Evolutionary conservation across 1,140 invertebrate genomes (phyloP).

Genomic region (Ceratitis capitata): DNA sequence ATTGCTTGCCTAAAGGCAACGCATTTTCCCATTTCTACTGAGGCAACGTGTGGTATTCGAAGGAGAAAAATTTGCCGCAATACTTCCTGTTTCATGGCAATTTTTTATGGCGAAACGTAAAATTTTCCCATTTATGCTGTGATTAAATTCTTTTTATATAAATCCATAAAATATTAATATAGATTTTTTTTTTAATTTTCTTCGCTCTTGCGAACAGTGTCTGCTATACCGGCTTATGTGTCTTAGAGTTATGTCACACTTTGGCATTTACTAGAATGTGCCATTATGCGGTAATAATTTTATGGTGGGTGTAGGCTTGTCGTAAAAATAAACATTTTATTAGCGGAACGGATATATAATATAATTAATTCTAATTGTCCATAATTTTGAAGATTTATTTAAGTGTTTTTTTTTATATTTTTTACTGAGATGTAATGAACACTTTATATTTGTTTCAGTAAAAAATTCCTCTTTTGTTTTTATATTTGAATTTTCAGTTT

Average conservation of each 20-base stretch:
- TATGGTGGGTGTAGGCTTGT: neutral
- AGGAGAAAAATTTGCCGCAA: neutral
- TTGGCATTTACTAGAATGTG: neutral
- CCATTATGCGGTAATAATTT: neutral
- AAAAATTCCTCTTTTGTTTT: too few relatives aligned
- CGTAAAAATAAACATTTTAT: neutral
- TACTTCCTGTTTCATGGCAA: neutral
- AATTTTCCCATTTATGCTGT: neutral
- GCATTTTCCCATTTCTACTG: neutral
- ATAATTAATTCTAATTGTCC: neutral
- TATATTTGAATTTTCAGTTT: too few relatives aligned
- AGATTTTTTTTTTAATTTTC: neutral
- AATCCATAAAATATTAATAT: neutral
- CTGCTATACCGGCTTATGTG: too few relatives aligned
- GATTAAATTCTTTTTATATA: neutral
- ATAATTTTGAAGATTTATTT: too few relatives aligned
- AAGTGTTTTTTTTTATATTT: too few relatives aligned
- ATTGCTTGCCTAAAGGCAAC: neutral
- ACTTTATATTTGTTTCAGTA: too few relatives aligned
- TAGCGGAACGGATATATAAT: neutral
- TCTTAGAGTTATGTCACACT: neutral
- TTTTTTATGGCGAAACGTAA: constrained; percentile 6
- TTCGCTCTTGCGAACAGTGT: too few relatives aligned
- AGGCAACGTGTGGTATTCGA: neutral
- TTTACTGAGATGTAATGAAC: too few relatives aligned